Evolutionary conservation across 1,140 invertebrate species (phyloP), one percentile per base, ranked within the genome.

Genomic region (Leptonema lineaticorne): DNA sequence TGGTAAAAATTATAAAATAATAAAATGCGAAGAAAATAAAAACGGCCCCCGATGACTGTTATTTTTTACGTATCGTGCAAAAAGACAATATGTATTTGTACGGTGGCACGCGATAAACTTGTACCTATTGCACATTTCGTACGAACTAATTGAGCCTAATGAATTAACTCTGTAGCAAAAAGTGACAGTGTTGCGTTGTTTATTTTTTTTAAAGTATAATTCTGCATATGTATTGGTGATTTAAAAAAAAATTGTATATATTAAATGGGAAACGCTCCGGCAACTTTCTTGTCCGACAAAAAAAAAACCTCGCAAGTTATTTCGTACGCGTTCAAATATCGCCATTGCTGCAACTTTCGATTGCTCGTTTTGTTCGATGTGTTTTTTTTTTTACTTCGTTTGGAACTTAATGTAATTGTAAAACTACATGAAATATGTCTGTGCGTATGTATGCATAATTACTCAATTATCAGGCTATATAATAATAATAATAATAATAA

Each of bases 111-210:
- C 29, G 30, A 26, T 64, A 48, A 28, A 41, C 33, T 64, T 64
- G 33, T 64, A 46, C 33, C 33, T n/a, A 59, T 16, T 53, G 37
- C 2, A 41, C 50, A 53, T 33, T 59, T 59, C 57, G 57, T 33
- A 1, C 60, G 24, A n/a, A 20, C 62, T 64, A 64, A 64, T 64
- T 64, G 62, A 64, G 62, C 50, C 62, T 64, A 64, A 64, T 64
- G 62, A 64, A 64, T 64, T 64, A 64, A 26, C 30, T 45, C 22
- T 14, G 22, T 8, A 14, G 45, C 16, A 63, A 64, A 64, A 48
- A 64, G 45, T 64, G 29, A 64, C 62, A 64, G 41, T 33, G 29
- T 3, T 30, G 14, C 26, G 7, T 64, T 64, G n/a, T n/a, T n/a
- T n/a, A n/a, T n/a, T n/a, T n/a, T n/a, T n/a, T n/a, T n/a, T n/a